A percentile compares a stretch with the other conserved stretches of the same genome.
Evolutionary conservation across 2,888 invertebrate species (phyloP).

Genomic region (Pelosia muscerda): DNA sequence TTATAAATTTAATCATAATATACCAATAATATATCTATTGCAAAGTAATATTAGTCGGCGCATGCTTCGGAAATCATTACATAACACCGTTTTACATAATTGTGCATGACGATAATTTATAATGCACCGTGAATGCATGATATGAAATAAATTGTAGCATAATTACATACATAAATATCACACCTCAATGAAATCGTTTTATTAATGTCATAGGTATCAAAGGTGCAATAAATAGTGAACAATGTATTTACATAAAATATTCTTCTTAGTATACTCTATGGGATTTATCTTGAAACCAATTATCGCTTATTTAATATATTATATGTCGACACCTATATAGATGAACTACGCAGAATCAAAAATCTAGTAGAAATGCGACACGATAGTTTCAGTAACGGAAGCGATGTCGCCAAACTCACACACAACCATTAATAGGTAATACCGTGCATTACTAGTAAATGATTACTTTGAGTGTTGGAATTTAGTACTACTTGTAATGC

Average conservation of each 20-base stretch:
- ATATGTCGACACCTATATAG: too few species aligned
- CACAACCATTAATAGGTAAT: too few species aligned
- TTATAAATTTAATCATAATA: not conserved
- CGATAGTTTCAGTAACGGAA: too few species aligned
- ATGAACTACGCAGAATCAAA: too few species aligned
- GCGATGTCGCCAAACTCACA: too few species aligned
- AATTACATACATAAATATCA: not conserved
- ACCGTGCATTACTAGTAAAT: too few species aligned
- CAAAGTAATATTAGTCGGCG: not conserved
- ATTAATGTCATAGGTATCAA: not conserved
- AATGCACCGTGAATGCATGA: not conserved
- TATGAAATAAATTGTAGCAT: not conserved
- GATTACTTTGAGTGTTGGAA: too few species aligned
- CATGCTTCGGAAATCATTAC: conserved; percentile 4
- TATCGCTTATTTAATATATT: too few species aligned
- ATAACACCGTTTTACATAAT: conserved; percentile 1
- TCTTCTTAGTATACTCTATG: not conserved
- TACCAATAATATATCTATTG: not conserved
- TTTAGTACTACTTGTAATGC: too few species aligned
- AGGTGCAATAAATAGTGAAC: not conserved
- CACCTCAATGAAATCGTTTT: not conserved
- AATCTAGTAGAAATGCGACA: too few species aligned
- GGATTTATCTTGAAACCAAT: too few species aligned
- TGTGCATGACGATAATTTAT: conserved; percentile 2
- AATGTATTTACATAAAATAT: not conserved